Percentiles rank a stretch among this genome's conserved stretches.
Conservation (phyloP, 2,797 vertebrate species). For the Ateles fusciceps region DNA sequence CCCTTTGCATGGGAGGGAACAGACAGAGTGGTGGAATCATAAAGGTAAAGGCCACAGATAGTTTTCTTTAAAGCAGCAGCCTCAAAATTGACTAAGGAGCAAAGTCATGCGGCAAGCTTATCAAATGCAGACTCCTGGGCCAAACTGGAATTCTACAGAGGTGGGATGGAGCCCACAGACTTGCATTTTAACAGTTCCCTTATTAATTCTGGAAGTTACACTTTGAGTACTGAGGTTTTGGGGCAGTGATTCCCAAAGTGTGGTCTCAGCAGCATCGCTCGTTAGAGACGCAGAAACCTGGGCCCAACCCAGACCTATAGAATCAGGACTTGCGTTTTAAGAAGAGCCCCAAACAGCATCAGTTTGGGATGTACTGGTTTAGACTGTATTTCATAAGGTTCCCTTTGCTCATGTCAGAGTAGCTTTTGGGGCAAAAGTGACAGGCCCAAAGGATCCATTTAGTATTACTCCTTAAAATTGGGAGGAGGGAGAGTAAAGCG, state of each 20-base stretch:
- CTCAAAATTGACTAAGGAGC: not conserved
- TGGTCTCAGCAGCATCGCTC: not conserved
- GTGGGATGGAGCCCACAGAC: not conserved
- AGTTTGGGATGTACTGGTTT: not conserved
- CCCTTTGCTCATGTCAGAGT: not conserved
- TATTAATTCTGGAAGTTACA: not conserved
- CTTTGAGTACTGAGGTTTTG: not conserved
- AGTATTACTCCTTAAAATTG: conserved; percentile 3
- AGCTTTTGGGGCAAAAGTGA: not conserved
- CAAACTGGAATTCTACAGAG: not conserved
- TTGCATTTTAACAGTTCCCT: not conserved
- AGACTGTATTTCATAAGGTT: not conserved
- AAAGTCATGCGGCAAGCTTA: not conserved
- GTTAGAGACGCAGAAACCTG: not conserved
- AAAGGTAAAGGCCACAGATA: not conserved
- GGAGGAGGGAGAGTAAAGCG: not conserved
- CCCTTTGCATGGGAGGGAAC: not conserved
- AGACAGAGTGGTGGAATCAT: no score
- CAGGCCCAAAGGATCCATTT: not conserved
- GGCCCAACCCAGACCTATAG: not conserved
- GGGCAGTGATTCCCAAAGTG: not conserved
- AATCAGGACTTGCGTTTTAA: not conserved
- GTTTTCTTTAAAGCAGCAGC: not conserved
- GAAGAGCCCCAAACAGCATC: not conserved
- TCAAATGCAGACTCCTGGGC: not conserved